These are phyloP conservation scores for Hypena proboscidalis DNA, from an alignment of 2,888 invertebrate species.

Conservation along the genomic window DNA sequence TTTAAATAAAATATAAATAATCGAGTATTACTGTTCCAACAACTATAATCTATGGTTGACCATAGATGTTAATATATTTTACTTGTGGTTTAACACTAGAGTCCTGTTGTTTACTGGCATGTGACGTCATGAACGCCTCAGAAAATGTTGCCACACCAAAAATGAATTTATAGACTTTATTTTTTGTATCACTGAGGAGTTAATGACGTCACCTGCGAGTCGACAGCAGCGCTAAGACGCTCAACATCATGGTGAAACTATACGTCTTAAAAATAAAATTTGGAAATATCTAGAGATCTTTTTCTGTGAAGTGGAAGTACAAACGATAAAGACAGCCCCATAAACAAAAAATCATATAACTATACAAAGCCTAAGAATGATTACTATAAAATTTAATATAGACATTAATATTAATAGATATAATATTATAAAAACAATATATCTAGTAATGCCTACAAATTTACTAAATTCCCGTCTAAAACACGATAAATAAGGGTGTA, in stretches of 20 bases:
- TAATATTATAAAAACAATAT: slow-evolving; percentile 61
- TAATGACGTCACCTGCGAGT: slow-evolving; percentile 37
- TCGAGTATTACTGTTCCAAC: slow-evolving; percentile 84
- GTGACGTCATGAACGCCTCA: slow-evolving; percentile 27
- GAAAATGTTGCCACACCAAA: slow-evolving; percentile 1
- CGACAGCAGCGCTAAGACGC: slow-evolving; percentile 39
- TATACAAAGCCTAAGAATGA: slow-evolving; percentile 61
- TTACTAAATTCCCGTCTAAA: slow-evolving; percentile 62
- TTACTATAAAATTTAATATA: slow-evolving; percentile 57
- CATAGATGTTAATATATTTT: slow-evolving; percentile 72
- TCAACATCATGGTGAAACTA: slow-evolving; percentile 48
- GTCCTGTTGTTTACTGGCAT: slow-evolving; percentile 27
- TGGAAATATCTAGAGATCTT: slow-evolving; percentile 72
- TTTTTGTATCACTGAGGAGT: slow-evolving; percentile 4
- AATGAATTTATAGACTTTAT: slow-evolving; percentile 6
- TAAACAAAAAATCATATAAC: slow-evolving; percentile 52
- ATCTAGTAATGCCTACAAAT: slow-evolving; percentile 64
- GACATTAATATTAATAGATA: slow-evolving; percentile 58
- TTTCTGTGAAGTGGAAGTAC: slow-evolving; percentile 63
- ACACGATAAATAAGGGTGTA: slow-evolving; percentile 56
- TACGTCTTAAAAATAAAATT: slow-evolving; percentile 59
- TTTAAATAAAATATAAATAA: slow-evolving; percentile 84
- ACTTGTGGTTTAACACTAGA: slow-evolving; percentile 59
- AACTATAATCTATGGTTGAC: slow-evolving; percentile 76
- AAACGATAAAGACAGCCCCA: slow-evolving; percentile 46